Percentiles rank a stretch among this genome's conserved stretches.
Evolutionary conservation across 2,797 vertebrate genomes (phyloP).

Genomic region (Microhierax caerulescens): DNA sequence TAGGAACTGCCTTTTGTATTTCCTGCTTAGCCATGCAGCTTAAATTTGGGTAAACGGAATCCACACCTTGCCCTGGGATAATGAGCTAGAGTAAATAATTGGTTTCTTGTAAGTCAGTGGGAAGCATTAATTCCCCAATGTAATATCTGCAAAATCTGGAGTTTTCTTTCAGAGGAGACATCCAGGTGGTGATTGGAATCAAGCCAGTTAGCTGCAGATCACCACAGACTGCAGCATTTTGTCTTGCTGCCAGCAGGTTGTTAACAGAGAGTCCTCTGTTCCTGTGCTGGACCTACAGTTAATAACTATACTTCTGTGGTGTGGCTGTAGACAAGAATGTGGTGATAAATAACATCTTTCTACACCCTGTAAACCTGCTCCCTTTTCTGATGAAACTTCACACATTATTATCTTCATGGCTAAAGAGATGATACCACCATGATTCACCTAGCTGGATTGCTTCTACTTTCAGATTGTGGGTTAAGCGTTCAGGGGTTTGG

Average conservation of each 20-base stretch:
- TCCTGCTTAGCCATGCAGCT: neutral
- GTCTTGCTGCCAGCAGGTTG: neutral
- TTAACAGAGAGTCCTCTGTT: neutral
- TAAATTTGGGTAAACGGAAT: neutral
- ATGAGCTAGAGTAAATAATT: neutral
- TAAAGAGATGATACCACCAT: neutral
- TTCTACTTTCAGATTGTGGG: neutral
- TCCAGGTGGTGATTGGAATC: neutral
- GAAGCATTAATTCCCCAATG: neutral
- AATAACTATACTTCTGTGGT: neutral
- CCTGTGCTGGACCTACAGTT: neutral
- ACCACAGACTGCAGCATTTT: neutral
- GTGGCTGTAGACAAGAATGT: neutral
- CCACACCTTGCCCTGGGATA: neutral
- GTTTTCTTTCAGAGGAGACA: neutral
- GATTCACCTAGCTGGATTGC: neutral
- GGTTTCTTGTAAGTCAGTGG: neutral
- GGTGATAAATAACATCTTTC: neutral
- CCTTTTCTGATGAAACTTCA: neutral
- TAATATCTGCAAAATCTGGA: neutral
- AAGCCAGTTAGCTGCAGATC: neutral
- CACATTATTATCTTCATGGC: neutral
- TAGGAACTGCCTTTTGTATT: neutral
- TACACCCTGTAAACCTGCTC: neutral
- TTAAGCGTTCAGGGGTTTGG: neutral